Evolutionary conservation across 2,797 vertebrate species (phyloP), one percentile per base, ranked within the genome.

Genomic region (Taeniopygia guttata): DNA sequence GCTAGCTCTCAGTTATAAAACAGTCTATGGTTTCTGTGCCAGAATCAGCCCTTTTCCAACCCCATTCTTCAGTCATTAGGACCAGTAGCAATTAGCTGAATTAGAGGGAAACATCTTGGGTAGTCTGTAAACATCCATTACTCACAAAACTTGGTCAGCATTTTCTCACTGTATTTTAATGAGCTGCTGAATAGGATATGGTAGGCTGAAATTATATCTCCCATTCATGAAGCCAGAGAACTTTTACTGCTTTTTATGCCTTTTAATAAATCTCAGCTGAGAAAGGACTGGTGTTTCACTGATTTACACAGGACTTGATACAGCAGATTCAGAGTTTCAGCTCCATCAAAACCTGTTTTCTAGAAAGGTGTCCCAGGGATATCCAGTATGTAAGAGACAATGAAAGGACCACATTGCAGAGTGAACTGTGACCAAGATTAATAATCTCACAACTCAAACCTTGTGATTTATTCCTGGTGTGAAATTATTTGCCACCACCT

Each of bases 401-500:
- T 3, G 26, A 67, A 76, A 9, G 49, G 23, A 79, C 3, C 56
- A 81, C 11, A 25, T 6, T 10, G 5, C 16, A 74, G 90, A 67
- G 48, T 67, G 80, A 94, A 59, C 38, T 49, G 54, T 84, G 80
- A 54, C 48, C 59, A 49, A 55, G 63, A 84, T 55, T 63, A 84
- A 74, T 49, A 52, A 54, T 45, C 46, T 70, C 48, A 32, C 60
- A 70, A 69, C 40, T 69, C 34, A 78, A 76, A 68, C 17, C 48
- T 62, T 2, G 2, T 15, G 32, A 51, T 52, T 48, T 63, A 54
- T 66, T 87, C 63, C 63, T 70, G 25, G 6, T 56, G 29, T 87
- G 62, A 91, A 94, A 73, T 84, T n/a, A 84, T 93, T 91, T 92
- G 56, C 67, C 68, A 93, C 79, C 59, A 56, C 40, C 62, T 63